Base-by-base conservation (phyloP, 2,113 vertebrate genomes). In the Periophthalmus modestus region DNA sequence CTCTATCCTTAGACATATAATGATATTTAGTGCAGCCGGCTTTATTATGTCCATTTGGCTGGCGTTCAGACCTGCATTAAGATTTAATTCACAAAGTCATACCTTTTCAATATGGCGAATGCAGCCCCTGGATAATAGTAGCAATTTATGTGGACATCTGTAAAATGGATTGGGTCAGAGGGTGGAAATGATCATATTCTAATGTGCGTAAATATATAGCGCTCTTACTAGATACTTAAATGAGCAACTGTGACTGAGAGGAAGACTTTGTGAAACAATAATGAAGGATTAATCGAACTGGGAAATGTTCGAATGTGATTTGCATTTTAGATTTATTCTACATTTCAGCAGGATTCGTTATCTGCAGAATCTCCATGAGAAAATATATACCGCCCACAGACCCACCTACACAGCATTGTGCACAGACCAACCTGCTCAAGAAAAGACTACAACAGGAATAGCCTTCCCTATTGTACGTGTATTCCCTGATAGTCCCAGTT, bases 11-110 rank as follows among this genome's bases (percentile, higher is more conserved):
- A 81, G 75, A 80, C 86, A 67, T 74, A 78, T 74, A 82, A 85
- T 79, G 83, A 66, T 69, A 19, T 78, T 84, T 79, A 77, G 68
- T 34, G 54, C 68, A 74, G 78, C 76, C 66, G 50, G 83, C 75
- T 89, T 87, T 88, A 83, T 83, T 73, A 78, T 84, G 72, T 79
- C 77, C 75, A 79, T 85, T 91, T 89, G 85, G 87, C 81, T 83
- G 72, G 50, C 68, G 61, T 75, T 87, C 80, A 84, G 67, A 85
- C 72, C 72, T 77, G 70, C 83, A 78, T 86, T 80, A 81, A 83
- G 59, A 76, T 86, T 87, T 85, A n/a, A 84, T 82, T 78, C 80
- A 72, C 50, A 74, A 73, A 76, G 72, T 61, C 75, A 68, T 74
- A 65, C 75, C 73, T 63, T 19, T 55, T 43, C 15, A 71, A 73